Percentiles rank a stretch among this genome's conserved stretches.
Evolutionary conservation across 2,797 vertebrate genomes (phyloP).

Genomic region (Rhabdophis nuchalis): DNA sequence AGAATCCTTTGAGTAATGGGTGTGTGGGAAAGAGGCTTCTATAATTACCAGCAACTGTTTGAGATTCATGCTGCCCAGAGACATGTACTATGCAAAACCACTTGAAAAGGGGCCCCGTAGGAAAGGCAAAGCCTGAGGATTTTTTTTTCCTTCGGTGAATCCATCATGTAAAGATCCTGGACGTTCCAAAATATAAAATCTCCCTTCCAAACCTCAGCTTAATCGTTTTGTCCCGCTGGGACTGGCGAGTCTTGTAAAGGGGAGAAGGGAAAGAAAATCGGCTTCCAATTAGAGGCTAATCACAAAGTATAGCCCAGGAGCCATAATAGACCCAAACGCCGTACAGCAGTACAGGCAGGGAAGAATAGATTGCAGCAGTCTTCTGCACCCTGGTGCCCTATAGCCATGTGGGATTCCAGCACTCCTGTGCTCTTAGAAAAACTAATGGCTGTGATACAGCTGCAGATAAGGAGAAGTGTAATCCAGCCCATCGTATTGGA

Average conservation of each 20-base stretch:
- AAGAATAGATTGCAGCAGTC: neutral
- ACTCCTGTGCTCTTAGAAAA: neutral
- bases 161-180: slow-evolving; percentile 70
- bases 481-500: neutral
- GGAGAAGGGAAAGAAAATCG: slow-evolving; percentile 68
- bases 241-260: slow-evolving; percentile 70
- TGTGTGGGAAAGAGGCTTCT: slow-evolving; percentile 77
- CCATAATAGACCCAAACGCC: slow-evolving; percentile 59
- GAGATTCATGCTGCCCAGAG: slow-evolving; percentile 77
- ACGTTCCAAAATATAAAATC: slow-evolving; percentile 73
- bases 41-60: slow-evolving; percentile 84
- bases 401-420: neutral
- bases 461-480: neutral
- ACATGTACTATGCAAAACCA: slow-evolving; percentile 77
- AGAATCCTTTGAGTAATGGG: slow-evolving; percentile 82
- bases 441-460: neutral
- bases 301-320: slow-evolving; percentile 73
- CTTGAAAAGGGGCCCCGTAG: slow-evolving; percentile 75
- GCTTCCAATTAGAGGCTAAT: slow-evolving; percentile 79
- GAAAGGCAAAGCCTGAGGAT: slow-evolving; percentile 73
- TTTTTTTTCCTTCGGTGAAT: slow-evolving; percentile 63
- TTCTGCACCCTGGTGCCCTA: neutral
- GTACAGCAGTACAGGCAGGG: slow-evolving; percentile 37
- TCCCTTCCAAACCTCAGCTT: slow-evolving; percentile 75
- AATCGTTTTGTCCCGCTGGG: slow-evolving; percentile 76